A percentile compares a stretch with the other conserved stretches of the same genome.
phyloP scores from a whole-genome alignment of 2,797 vertebrate species.

The Podarcis siculus region DNA sequence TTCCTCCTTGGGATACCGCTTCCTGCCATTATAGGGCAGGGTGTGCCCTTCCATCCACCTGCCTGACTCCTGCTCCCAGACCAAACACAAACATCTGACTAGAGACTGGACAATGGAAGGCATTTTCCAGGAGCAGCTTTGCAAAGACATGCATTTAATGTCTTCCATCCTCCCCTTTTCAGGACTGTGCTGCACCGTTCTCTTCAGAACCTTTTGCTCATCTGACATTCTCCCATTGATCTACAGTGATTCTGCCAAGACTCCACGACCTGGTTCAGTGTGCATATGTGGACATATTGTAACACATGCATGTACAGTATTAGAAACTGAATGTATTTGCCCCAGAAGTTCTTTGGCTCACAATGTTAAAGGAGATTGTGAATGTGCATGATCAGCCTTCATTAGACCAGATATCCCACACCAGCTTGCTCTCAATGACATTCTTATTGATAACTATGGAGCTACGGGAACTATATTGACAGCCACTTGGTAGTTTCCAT shows the following conservation, averaged over 20 bases:
- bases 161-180: not conserved
- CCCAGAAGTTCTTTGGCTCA: no score
- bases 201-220: not conserved
- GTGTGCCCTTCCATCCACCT: not conserved
- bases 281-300: not conserved
- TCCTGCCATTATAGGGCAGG: not conserved
- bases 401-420: not conserved
- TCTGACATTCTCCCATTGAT: not conserved
- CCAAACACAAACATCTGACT: constrained; percentile 3
- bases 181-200: rapidly evolving
- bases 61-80: not conserved
- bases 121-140: not conserved
- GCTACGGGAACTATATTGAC: not conserved
- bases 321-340: not conserved
- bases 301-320: not conserved
- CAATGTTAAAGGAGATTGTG: not conserved
- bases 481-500: not conserved
- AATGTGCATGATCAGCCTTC: not conserved
- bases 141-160: not conserved
- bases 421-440: no score
- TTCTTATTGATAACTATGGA: no score
- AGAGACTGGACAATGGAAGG: not conserved
- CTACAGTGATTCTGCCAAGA: not conserved
- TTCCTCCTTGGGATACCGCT: not conserved
- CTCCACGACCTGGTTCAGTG: not conserved